Percentiles rank a stretch among this genome's conserved stretches.
Conservation (phyloP, 2,888 invertebrate species). For the Hyppa rectilinea region DNA sequence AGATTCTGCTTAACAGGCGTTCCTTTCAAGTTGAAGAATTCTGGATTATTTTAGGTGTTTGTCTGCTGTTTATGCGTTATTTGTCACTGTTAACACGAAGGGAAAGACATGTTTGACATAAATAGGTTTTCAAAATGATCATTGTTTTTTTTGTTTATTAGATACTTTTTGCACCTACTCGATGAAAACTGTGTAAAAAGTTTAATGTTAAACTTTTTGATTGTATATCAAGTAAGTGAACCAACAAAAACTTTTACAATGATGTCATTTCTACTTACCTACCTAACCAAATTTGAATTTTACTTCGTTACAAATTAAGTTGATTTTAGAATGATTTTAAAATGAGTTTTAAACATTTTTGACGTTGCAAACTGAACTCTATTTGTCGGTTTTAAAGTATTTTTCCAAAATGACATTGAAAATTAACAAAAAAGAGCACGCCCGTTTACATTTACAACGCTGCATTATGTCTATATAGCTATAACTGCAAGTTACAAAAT, state of each 20-base stretch:
- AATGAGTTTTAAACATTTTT: no score
- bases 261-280: background rate
- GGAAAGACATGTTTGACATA: background rate
- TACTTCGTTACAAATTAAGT: background rate
- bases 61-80: background rate
- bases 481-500: no score
- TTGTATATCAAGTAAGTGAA: background rate
- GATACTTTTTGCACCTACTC: background rate
- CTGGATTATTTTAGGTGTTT: conserved; percentile 10
- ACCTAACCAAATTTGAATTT: background rate
- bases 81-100: background rate
- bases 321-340: background rate
- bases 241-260: background rate
- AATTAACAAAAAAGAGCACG: no score
- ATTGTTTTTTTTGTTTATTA: no score
- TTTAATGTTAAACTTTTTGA: background rate
- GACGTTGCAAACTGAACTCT: no score
- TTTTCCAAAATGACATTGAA: background rate
- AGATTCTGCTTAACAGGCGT: conserved; percentile 26
- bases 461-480: no score
- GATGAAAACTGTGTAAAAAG: background rate
- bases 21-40: conserved; percentile 30
- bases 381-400: no score
- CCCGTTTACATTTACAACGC: no score
- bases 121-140: background rate